Base-by-base conservation (phyloP, 2,797 vertebrate genomes). In the Oophaga sylvatica region DNA sequence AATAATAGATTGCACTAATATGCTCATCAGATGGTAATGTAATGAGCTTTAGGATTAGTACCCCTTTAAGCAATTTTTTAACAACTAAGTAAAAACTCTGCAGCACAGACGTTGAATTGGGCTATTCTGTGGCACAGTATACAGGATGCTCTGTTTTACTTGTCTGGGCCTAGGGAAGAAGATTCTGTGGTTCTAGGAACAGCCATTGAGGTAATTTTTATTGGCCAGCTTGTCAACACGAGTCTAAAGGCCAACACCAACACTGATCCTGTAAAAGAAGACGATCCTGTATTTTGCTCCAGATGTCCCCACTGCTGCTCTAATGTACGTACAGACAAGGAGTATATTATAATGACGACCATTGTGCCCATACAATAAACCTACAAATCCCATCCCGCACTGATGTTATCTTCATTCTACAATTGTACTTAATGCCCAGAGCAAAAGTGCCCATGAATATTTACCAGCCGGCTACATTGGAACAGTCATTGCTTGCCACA, bases 201-300 rank as follows among this genome's bases (percentile, higher is more conserved):
- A 17, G 57, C 57, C 17, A 75, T 20, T 62, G 26, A 53, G 71
- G 59, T 71, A 20, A 71, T 63, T 62, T 76, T 63, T 76, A 35
- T 60, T 22, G 56, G 22, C 56, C 57, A 45, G 31, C 20, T 41
- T 62, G 83, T 41, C 45, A 84, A 83, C 56, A 45, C 19, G 22
- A 73, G 20, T 35, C 67, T 77, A 26, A 60, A 77, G 71, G 83
- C 83, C 83, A 84, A 84, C 17, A 76, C 60, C 71, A 76, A 84
- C 83, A 84, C 13, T 3, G 22, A 63, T 3, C 9, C 59, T 65
- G 57, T 9, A 62, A 3, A 71, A 84, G 67, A 73, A 59, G 13
- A 75, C 35, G 13, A 41, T 20, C 16, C 59, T 48, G 59, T 48
- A 63, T 15, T 84, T 62, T 75, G 16, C 45, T 81, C 60, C 79